Base-by-base conservation (phyloP, 2,113 vertebrate species). In the Prietella phreatophila region DNA sequence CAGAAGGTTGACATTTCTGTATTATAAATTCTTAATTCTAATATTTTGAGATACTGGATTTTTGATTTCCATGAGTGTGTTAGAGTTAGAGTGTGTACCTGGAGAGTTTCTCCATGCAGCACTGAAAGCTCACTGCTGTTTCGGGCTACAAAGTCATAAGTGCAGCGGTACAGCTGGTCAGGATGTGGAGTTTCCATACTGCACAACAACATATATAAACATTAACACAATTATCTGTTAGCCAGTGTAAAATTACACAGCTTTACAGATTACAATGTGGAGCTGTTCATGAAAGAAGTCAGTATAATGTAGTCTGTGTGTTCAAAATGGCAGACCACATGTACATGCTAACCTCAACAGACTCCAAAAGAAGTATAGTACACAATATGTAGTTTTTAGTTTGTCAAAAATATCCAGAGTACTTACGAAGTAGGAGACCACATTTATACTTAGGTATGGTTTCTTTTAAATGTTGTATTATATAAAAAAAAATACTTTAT, bases 111-210 rank as follows among this genome's bases (percentile, higher is more conserved):
- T 85, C 93, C 95, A 1, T 96, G 95, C n/a, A 96, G 92, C 61
- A 97, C 96, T 0, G 97, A 96, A 0, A 98, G 94, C 82, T 98
- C 97, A 22, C 93, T 97, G 93, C 93, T 96, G 92, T 97, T 98
- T 85, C 97, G 91, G 5, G 97, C 97, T 90, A 97, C 96, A 93
- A 97, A 98, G 92, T 96, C 96, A 0, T 98, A 97, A 92, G 93
- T 95, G 91, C 96, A 97, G 83, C 90, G 39, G 87, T 91, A 96
- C 15, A 90, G 80, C 58, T 91, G 91, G 47, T 93, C 93, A 82
- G 89, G 93, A 39, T 92, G 86, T 14, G 85, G 39, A 30, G 86
- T 60, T 61, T 85, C 86, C 27, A 61, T 73, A 55, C 90, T 89
- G 65, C 25, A 78, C 15, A 78, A 55, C 19, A 65, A 86, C 33